Evolutionary conservation across 2,113 vertebrate species (phyloP), one percentile per base, ranked within the genome.

Genomic region (Solea solea): DNA sequence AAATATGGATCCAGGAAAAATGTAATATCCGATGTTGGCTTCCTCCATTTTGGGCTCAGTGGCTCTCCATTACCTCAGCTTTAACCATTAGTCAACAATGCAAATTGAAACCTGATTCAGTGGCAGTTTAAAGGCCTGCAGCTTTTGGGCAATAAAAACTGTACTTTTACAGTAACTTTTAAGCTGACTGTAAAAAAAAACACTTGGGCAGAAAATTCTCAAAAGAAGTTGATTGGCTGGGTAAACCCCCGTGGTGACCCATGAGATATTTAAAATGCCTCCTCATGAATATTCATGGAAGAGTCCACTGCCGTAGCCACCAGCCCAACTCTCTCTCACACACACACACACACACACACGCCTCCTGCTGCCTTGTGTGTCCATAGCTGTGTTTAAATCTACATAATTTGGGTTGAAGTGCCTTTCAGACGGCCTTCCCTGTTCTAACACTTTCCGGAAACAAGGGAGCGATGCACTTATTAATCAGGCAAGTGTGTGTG

Each of bases 371-470:
- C 78, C 73, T 74, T 59, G 69, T 84, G 84, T 86, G 87, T 88
- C 89, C 87, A 83, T 86, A 86, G 88, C 85, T 86, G 84, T 78
- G 87, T 91, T 90, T 88, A 91, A 90, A 91, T 91, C 84, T 90
- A 86, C 91, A 93, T 92, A 89, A 93, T 93, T 92, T 90, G 81
- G 78, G 74, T 85, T 92, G 88, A 93, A 92, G 91, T 92, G 90
- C 85, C 89, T 90, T 93, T 91, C 83, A 91, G 75, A 92, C 83
- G 88, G 89, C 89, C 88, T 89, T 91, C 74, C 78, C 77, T 88
- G 87, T 83, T 74, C 86, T 83, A 77, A 86, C 86, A 85, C 87
- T 86, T 91, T 76, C 44, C 45, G 41, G 62, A 86, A 89, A 92
- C 80, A 88, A 87, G 76, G 59, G 69, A 74, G 84, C 85, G 85